Conservation (phyloP, 2,113 vertebrate genomes). For the Channa maculata region DNA sequence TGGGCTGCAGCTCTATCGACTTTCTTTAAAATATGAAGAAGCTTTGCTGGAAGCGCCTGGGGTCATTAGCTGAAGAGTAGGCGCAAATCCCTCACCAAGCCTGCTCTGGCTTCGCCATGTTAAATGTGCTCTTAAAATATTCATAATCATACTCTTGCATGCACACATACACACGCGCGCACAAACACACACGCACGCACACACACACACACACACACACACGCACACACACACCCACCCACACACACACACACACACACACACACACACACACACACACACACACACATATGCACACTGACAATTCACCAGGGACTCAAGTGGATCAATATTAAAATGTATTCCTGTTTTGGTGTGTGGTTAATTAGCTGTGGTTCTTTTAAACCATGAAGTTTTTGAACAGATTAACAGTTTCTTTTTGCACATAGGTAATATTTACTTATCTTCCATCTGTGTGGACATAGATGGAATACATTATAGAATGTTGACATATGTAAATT, state of each 20-base stretch:
- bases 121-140: constrained; percentile 89
- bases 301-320: constrained; percentile 73
- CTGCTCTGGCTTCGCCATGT: constrained; percentile 82
- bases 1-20: constrained; percentile 85
- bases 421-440: constrained; percentile 75
- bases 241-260: constrained; percentile 36
- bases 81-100: constrained; percentile 84
- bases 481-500: constrained; percentile 62
- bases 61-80: constrained; percentile 88
- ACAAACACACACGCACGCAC: constrained; percentile 36
- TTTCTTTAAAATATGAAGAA: constrained; percentile 89
- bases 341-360: constrained; percentile 85
- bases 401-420: constrained; percentile 83
- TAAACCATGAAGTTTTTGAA: constrained; percentile 84
- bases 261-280: constrained; percentile 42
- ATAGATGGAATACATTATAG: constrained; percentile 56
- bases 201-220: constrained; percentile 40
- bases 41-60: constrained; percentile 87
- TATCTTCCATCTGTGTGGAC: constrained; percentile 51
- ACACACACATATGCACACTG: constrained; percentile 40
- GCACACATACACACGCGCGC: constrained; percentile 55
- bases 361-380: constrained; percentile 87
- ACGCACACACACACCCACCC: constrained; percentile 32
- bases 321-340: constrained; percentile 87
- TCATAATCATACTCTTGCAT: constrained; percentile 87